These are phyloP conservation scores for Drosophila rellima DNA, from an alignment of 2,888 invertebrate genomes.

Conservation along the genomic window DNA sequence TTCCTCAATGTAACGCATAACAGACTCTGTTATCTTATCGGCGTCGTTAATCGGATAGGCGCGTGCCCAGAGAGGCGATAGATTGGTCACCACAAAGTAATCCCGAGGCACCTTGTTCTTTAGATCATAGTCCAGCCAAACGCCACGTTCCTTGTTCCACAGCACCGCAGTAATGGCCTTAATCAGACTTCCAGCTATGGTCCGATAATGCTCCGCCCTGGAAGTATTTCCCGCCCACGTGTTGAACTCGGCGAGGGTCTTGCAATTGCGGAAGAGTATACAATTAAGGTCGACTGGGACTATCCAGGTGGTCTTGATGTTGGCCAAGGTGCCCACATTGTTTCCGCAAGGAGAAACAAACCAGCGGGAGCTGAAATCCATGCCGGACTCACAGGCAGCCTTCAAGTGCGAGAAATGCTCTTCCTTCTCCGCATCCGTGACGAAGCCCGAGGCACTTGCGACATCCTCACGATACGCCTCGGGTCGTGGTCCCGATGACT, in stretches of 20 bases:
- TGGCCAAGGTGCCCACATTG: constrained; percentile 89
- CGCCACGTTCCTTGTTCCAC: constrained; percentile 94
- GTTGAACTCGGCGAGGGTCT: constrained; percentile 90
- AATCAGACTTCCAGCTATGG: constrained; percentile 88
- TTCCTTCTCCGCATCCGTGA: constrained; percentile 87
- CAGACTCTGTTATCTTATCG: constrained; percentile 87
- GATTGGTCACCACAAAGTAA: constrained; percentile 92
- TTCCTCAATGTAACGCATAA: constrained; percentile 90
- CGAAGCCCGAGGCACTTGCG: constrained; percentile 87
- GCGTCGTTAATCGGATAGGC: constrained; percentile 89
- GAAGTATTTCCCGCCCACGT: constrained; percentile 87
- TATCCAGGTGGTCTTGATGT: constrained; percentile 92
- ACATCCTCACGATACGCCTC: constrained; percentile 94
- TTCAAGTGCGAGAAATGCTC: constrained; percentile 93
- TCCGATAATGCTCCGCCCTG: constrained; percentile 88
- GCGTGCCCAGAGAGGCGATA: constrained; percentile 93
- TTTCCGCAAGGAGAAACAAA: constrained; percentile 89
- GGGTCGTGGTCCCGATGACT: constrained; percentile 92
- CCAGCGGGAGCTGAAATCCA: constrained; percentile 98
- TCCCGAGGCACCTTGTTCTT: constrained; percentile 89
- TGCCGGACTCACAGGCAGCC: constrained; percentile 96
- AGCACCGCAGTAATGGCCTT: constrained; percentile 88
- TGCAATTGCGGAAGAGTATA: constrained; percentile 93
- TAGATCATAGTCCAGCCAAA: constrained; percentile 94
- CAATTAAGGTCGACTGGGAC: constrained; percentile 97